Evolutionary conservation across 2,113 vertebrate genomes (phyloP).

Genomic region (Ibidorhyncha struthersii): DNA sequence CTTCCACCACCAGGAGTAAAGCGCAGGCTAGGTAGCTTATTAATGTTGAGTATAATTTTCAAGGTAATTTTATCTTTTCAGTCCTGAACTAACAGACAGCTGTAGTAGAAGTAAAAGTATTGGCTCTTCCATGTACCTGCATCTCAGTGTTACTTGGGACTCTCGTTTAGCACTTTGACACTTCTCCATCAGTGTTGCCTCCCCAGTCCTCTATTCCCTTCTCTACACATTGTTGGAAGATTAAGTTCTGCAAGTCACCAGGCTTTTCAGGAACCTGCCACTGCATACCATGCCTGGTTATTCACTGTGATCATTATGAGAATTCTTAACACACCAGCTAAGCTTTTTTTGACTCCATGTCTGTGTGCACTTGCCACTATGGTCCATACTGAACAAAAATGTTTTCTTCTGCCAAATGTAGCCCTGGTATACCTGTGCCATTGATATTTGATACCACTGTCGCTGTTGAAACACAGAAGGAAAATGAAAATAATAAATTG

Average conservation of each 20-base stretch:
- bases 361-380: not conserved
- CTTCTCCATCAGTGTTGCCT: not conserved
- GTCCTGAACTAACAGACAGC: not conserved
- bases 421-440: not conserved
- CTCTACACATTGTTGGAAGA: not conserved
- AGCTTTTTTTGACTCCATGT: not conserved
- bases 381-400: not conserved
- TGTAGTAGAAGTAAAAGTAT: not conserved
- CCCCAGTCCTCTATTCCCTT: not conserved
- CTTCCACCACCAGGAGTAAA: not conserved
- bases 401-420: not conserved
- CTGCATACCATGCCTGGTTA: not conserved
- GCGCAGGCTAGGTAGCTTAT: not conserved
- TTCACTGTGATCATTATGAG: not conserved
- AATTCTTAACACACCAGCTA: not conserved
- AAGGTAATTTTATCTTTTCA: not conserved
- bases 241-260: not conserved
- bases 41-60: not conserved
- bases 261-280: not conserved
- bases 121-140: not conserved
- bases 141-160: not conserved
- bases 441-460: not conserved
- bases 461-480: not conserved
- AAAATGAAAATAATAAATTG: not conserved
- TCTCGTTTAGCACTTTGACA: not conserved